phyloP scores from a whole-genome alignment of 2,888 invertebrate genomes.

The Limnephilus rhombicus region DNA sequence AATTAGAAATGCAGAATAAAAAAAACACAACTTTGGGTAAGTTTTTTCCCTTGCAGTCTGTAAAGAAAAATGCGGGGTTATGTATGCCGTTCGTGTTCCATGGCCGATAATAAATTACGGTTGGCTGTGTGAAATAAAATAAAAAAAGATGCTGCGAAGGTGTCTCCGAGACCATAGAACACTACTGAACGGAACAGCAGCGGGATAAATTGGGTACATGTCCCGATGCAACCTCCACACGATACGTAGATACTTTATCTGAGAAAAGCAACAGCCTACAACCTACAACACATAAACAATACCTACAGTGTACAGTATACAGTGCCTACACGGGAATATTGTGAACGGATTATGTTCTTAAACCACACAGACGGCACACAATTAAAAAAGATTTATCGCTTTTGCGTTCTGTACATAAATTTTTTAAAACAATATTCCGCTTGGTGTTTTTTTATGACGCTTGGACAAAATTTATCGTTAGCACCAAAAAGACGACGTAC shows the following conservation, averaged over 20 bases:
- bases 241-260: slow-evolving; percentile 26
- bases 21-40: background rate
- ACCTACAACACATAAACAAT: slow-evolving; percentile 18
- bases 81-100: slow-evolving; percentile 3
- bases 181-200: slow-evolving; percentile 23
- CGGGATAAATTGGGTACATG: slow-evolving; percentile 49
- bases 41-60: slow-evolving; percentile 1
- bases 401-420: slow-evolving; percentile 7
- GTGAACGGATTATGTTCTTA: slow-evolving; percentile 11
- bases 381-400: slow-evolving; percentile 46
- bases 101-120: slow-evolving; percentile 55
- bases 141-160: slow-evolving; percentile 46
- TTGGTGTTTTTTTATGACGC: background rate
- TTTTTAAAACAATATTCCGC: background rate
- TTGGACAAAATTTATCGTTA: background rate
- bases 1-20: background rate
- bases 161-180: slow-evolving; percentile 33
- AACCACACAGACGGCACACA: slow-evolving; percentile 29
- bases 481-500: background rate
- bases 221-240: slow-evolving; percentile 15
- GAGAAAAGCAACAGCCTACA: background rate
- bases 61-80: background rate
- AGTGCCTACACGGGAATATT: slow-evolving; percentile 8
- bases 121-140: slow-evolving; percentile 52
- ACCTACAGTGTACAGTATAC: no score